Conservation (phyloP, 2,888 invertebrate genomes). For the Callimorpha dominula region DNA sequence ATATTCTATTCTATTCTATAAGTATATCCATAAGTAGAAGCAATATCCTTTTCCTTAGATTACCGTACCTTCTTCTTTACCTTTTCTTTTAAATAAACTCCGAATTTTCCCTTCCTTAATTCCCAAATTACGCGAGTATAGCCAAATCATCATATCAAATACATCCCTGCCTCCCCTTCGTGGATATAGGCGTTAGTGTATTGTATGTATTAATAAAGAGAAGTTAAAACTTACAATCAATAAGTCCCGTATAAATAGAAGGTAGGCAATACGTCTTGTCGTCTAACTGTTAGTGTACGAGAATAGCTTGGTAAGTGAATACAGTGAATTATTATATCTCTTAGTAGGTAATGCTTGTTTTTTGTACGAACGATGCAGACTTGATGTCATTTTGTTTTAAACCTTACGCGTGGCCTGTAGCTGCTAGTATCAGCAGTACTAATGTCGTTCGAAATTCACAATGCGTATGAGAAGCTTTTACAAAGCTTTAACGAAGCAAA, state of each 20-base stretch:
- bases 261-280: not conserved
- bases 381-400: not conserved
- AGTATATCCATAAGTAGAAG: too few species aligned
- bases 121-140: too few species aligned
- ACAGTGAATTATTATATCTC: conserved; percentile 10
- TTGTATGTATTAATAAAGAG: not conserved
- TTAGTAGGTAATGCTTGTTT: conserved; percentile 10
- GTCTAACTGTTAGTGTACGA: conserved; percentile 7
- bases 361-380: not conserved
- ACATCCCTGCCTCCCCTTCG: too few species aligned
- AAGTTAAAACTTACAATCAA: not conserved
- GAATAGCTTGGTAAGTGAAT: conserved; percentile 8
- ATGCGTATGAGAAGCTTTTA: not conserved
- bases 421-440: not conserved
- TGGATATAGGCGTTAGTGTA: too few species aligned
- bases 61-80: too few species aligned
- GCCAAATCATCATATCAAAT: too few species aligned
- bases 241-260: not conserved
- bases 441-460: not conserved
- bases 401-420: not conserved
- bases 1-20: too few species aligned
- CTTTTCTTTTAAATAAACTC: too few species aligned
- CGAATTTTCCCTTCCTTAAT: too few species aligned
- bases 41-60: too few species aligned
- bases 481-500: too few species aligned